phyloP scores from a whole-genome alignment of 2,797 vertebrate species.

The Sebastes elongatus region DNA sequence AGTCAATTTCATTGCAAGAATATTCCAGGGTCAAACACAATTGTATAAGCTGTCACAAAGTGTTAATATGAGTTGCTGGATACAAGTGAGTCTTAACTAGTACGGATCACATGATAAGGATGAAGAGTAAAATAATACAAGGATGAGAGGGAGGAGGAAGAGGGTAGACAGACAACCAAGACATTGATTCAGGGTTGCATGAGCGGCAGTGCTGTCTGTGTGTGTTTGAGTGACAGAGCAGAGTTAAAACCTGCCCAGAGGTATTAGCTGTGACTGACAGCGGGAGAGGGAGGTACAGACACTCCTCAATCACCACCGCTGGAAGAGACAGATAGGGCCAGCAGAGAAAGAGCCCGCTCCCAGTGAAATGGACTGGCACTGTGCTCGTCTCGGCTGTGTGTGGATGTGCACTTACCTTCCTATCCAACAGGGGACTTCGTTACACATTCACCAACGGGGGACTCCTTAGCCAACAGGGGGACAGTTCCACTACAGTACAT shows the following conservation, averaged over 20 bases:
- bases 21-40: neutral
- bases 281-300: slow-evolving; percentile 65
- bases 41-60: neutral
- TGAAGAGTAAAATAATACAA: slow-evolving; percentile 23
- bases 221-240: slow-evolving; percentile 75
- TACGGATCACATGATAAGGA: slow-evolving; percentile 6
- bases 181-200: slow-evolving; percentile 68
- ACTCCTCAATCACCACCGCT: slow-evolving; percentile 67
- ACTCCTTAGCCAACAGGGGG: neutral
- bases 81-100: neutral
- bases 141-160: neutral
- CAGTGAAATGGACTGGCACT: slow-evolving; percentile 38
- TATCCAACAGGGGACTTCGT: neutral
- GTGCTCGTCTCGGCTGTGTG: slow-evolving; percentile 16
- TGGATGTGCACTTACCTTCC: neutral
- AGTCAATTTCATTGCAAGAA: neutral
- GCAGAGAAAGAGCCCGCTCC: slow-evolving; percentile 28
- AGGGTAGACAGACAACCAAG: slow-evolving; percentile 37
- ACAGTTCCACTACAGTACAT: neutral
- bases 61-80: slow-evolving; percentile 7
- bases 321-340: slow-evolving; percentile 54
- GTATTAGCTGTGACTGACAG: slow-evolving; percentile 77
- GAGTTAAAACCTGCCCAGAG: slow-evolving; percentile 73
- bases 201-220: slow-evolving; percentile 50
- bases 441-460: neutral